phyloP scores from a whole-genome alignment of 2,113 vertebrate genomes.

The Pteruthius melanotis region DNA sequence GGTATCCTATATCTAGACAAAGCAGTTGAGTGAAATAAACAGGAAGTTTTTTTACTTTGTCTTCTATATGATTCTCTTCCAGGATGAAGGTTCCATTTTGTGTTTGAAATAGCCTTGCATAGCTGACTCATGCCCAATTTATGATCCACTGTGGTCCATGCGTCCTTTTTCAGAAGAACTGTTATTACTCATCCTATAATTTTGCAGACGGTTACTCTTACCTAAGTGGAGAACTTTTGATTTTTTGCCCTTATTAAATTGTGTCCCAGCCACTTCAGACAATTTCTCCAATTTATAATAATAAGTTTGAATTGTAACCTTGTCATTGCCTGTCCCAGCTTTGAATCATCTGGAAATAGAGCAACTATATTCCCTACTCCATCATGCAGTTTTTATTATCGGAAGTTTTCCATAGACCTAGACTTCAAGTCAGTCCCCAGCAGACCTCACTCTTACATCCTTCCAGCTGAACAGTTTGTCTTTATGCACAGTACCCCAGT shows the following conservation, averaged over 20 bases:
- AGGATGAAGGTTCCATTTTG: not conserved
- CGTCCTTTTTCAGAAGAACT: not conserved
- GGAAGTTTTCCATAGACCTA: not conserved
- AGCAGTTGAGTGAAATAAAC: not conserved
- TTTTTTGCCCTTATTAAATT: conserved; percentile 24
- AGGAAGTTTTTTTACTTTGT: not conserved
- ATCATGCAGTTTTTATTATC: not conserved
- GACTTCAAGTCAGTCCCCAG: not conserved
- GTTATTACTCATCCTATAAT: conserved; percentile 18
- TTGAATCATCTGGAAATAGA: not conserved
- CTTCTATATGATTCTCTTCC: not conserved
- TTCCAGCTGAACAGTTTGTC: conserved; percentile 9
- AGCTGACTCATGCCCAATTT: conserved; percentile 20
- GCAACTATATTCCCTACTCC: not conserved
- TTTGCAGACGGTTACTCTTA: not conserved
- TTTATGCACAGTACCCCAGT: not conserved
- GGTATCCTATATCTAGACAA: not conserved
- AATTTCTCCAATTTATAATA: conserved; percentile 21
- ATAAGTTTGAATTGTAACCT: not conserved
- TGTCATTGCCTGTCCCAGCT: not conserved
- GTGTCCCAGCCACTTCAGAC: not conserved
- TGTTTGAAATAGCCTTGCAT: conserved; percentile 2
- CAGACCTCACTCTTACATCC: not conserved
- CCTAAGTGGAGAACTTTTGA: conserved; percentile 12
- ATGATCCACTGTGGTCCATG: not conserved